A percentile compares a stretch with the other conserved stretches of the same genome.
phyloP scores from a whole-genome alignment of 2,113 vertebrate species.

The Tachysurus vachellii region DNA sequence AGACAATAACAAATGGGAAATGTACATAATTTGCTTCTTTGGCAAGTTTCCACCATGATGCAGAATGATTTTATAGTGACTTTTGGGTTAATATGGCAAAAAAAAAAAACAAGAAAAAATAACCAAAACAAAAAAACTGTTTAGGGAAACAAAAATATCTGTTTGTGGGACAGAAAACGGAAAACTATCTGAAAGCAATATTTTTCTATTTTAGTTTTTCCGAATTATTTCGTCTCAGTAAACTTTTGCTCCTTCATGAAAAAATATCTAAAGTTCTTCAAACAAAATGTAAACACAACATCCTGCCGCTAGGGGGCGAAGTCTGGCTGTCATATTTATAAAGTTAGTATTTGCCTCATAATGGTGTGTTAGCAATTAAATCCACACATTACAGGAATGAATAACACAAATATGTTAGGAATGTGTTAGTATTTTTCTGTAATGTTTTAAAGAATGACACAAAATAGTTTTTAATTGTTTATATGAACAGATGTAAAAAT shows the following conservation, averaged over 20 bases:
- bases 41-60: not conserved
- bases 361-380: not conserved
- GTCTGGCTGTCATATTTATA: not conserved
- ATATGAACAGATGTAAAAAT: not conserved
- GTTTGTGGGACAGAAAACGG: not conserved
- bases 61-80: not conserved
- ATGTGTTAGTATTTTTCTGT: not conserved
- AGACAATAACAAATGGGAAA: not conserved
- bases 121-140: not conserved
- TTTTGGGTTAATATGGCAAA: not conserved
- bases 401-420: not conserved
- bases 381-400: not conserved
- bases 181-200: not conserved
- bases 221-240: not conserved
- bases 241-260: not conserved
- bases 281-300: not conserved
- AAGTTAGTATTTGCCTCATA: not conserved
- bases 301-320: not conserved
- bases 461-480: not conserved
- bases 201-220: not conserved
- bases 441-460: not conserved
- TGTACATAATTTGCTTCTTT: not conserved
- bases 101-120: too few species aligned
- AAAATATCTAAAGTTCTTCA: not conserved
- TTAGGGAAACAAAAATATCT: not conserved